Percentiles rank a stretch among this genome's conserved stretches.
Conservation (phyloP, 1,140 invertebrate genomes). For the Stegodyphus mimosarum region DNA sequence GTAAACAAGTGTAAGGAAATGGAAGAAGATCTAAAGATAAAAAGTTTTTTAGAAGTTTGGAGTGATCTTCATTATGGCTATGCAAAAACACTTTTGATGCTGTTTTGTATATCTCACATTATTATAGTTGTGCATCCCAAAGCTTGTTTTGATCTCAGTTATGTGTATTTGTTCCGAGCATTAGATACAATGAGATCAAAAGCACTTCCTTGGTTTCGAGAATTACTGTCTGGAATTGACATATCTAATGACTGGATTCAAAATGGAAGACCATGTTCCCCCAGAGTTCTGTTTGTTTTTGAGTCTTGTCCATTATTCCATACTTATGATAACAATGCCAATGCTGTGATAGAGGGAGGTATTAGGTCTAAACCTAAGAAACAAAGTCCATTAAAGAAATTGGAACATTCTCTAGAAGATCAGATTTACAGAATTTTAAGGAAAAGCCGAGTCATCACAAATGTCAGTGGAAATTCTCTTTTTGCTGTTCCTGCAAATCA, state of each 20-base stretch:
- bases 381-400: conserved; percentile 74
- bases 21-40: conserved; percentile 65
- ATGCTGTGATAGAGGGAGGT: neutral
- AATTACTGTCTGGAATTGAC: conserved; percentile 70
- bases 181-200: too few species aligned
- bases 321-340: neutral
- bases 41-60: conserved; percentile 78
- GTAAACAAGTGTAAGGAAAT: conserved; percentile 72
- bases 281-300: conserved; percentile 86
- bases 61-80: conserved; percentile 81
- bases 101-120: conserved; percentile 87
- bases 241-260: conserved; percentile 79
- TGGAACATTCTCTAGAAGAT: conserved; percentile 86
- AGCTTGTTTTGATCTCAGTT: too few species aligned
- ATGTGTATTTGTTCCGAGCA: too few species aligned
- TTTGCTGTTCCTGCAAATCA: conserved; percentile 90
- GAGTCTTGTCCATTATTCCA: conserved; percentile 70
- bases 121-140: too few species aligned
- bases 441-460: conserved; percentile 86
- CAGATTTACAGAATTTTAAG: conserved; percentile 88
- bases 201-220: conserved; percentile 73
- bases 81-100: conserved; percentile 78
- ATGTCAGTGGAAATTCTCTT: conserved; percentile 84
- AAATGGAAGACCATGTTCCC: conserved; percentile 81
- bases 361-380: conserved; percentile 51